Base-by-base conservation (phyloP, 2,888 invertebrate genomes). In the Idaea dimidiata region DNA sequence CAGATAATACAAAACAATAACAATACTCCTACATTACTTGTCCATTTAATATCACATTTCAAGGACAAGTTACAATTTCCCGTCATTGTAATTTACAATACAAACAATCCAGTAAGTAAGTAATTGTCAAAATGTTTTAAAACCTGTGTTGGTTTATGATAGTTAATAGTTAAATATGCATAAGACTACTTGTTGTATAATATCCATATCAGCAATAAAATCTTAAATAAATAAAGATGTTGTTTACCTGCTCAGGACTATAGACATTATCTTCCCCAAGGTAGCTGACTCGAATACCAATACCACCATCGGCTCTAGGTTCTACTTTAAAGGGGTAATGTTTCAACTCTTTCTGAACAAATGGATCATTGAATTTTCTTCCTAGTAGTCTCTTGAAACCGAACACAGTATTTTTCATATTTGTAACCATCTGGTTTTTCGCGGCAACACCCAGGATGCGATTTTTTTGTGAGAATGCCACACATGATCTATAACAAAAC, bases 361-460 rank as follows among this genome's bases (percentile, higher is more conserved):
- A 94, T 17, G 97, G 97, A 91, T 99, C 99, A 74, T 95, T 94
- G 86, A 94, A 98, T 84, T 96, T 96, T 78, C 99, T 94, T 63
- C 99, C 99, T 78, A 99, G 89, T 61, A 99, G 93, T 78, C 97
- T 95, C 90, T 99, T 99, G 88, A 99, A 97, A 67, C 97, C 97
- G 90, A 96, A 96, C 64, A 99, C 95, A 68, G 99, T 99, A 86
- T 99, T 99, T 88, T 97, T 98, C 95, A 99, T 96, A 86, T 99
- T 99, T 77, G 99, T 98, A 62, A 98, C 96, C 93, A 97, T 96
- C 88, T 99, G 98, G 84, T 98, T 99, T 87, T 98, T 99, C 65
- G 99, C 99, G 57, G 99, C 97, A 54, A 98, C 98, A 64, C 99
- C 99, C 85, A 99, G 94, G 79, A 97, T 96, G 75, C 99, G 95